These are phyloP conservation scores for Colaptes auratus DNA, from an alignment of 2,113 vertebrate genomes.

Conservation along the genomic window DNA sequence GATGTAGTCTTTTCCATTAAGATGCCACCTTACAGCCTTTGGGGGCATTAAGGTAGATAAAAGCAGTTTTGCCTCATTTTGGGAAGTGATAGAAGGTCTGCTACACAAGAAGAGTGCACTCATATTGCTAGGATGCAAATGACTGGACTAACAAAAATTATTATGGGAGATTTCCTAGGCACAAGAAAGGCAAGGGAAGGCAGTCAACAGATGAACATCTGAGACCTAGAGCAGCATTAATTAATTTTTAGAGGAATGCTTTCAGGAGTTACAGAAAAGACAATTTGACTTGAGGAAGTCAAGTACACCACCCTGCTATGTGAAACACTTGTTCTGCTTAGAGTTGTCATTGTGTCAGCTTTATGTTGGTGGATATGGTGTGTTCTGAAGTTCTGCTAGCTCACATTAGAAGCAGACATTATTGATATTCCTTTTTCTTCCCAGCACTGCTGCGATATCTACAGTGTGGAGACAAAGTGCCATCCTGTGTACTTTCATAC, in stretches of 20 bases:
- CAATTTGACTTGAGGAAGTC: background rate
- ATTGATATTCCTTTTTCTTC: background rate
- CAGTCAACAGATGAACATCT: background rate
- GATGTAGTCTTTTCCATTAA: background rate
- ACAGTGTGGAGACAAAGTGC: background rate
- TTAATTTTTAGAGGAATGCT: background rate
- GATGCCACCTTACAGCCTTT: background rate
- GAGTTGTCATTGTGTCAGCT: background rate
- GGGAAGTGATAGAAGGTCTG: background rate
- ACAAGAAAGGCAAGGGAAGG: background rate
- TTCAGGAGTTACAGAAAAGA: background rate
- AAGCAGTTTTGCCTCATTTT: background rate
- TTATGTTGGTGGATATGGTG: background rate
- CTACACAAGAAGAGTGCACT: background rate
- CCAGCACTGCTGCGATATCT: background rate
- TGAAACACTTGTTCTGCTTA: background rate
- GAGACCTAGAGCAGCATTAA: background rate
- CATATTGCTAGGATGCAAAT: background rate
- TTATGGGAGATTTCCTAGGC: background rate
- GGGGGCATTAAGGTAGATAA: background rate
- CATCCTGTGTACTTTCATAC: background rate
- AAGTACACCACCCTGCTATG: background rate
- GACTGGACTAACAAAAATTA: background rate
- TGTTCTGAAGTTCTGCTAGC: background rate
- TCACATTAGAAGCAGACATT: background rate